Percentiles rank a stretch among this genome's conserved stretches.
phyloP scores from a whole-genome alignment of 1,140 invertebrate genomes.

The Drosophila burlai region DNA sequence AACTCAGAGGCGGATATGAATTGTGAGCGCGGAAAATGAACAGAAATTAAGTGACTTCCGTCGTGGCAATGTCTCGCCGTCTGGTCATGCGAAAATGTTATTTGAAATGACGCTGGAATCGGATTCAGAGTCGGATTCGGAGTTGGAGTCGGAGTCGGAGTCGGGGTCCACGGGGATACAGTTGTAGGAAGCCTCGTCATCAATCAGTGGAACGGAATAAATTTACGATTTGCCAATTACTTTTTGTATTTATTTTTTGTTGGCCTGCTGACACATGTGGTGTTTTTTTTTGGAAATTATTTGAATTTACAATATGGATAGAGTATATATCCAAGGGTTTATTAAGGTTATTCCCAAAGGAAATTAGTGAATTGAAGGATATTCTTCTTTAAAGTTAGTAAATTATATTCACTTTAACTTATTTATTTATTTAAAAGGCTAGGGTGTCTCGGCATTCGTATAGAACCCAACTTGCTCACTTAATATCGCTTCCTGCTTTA shows the following conservation, averaged over 20 bases:
- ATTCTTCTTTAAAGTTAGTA: too few species aligned
- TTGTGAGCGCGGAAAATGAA: constrained; percentile 78
- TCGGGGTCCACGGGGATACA: background rate
- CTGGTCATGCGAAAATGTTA: constrained; percentile 68
- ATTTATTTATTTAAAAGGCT: background rate
- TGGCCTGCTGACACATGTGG: constrained; percentile 1
- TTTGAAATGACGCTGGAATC: constrained; percentile 47
- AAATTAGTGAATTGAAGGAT: background rate
- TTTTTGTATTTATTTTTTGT: background rate
- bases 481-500: constrained; percentile 10
- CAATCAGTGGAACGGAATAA: constrained; percentile 29
- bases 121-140: background rate
- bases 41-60: constrained; percentile 81
- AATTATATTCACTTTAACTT: background rate
- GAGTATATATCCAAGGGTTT: background rate
- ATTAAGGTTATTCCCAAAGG: background rate
- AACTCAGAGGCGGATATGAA: constrained; percentile 72
- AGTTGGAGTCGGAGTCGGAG: background rate
- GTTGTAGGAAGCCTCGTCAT: constrained; percentile 13
- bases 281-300: background rate
- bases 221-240: constrained; percentile 28
- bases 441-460: background rate
- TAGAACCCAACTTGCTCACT: background rate
- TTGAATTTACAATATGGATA: background rate
- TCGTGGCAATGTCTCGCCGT: constrained; percentile 79